phyloP scores from a whole-genome alignment of 2,888 invertebrate species.

The Pecten maximus region DNA sequence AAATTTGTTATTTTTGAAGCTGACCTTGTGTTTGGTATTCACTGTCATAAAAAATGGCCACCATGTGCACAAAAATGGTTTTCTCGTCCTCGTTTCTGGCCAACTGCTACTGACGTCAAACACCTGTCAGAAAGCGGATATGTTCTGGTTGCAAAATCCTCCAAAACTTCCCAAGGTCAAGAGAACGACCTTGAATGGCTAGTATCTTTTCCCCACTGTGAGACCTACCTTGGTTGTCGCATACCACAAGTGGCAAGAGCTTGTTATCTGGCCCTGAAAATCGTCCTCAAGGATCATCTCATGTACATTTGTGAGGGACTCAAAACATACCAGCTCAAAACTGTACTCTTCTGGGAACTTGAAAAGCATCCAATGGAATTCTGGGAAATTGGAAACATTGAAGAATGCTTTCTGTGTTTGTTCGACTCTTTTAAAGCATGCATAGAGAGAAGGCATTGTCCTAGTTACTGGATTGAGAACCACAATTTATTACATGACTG shows the following conservation, averaged over 20 bases:
- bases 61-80: conserved; percentile 39
- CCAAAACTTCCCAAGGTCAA: conserved; percentile 16
- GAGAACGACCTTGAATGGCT: conserved; percentile 45
- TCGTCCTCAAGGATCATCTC: conserved; percentile 48
- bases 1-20: conserved; percentile 50
- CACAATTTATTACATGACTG: conserved; percentile 39
- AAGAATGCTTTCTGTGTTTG: conserved; percentile 46
- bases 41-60: conserved; percentile 42
- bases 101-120: not conserved
- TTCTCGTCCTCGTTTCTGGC: conserved; percentile 41
- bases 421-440: conserved; percentile 21
- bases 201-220: conserved; percentile 43
- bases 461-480: conserved; percentile 46
- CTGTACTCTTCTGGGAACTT: conserved; percentile 50
- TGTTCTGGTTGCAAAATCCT: conserved; percentile 43
- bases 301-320: conserved; percentile 43
- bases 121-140: conserved; percentile 39
- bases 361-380: conserved; percentile 49
- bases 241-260: conserved; percentile 48
- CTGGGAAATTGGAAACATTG: conserved; percentile 47
- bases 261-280: conserved; percentile 47
- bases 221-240: conserved; percentile 36
- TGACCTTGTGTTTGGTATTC: conserved; percentile 53
- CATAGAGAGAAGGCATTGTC: conserved; percentile 36
- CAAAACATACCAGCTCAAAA: conserved; percentile 50